Base-by-base conservation (phyloP, 1,140 invertebrate genomes). In the Monomorium pharaonis region DNA sequence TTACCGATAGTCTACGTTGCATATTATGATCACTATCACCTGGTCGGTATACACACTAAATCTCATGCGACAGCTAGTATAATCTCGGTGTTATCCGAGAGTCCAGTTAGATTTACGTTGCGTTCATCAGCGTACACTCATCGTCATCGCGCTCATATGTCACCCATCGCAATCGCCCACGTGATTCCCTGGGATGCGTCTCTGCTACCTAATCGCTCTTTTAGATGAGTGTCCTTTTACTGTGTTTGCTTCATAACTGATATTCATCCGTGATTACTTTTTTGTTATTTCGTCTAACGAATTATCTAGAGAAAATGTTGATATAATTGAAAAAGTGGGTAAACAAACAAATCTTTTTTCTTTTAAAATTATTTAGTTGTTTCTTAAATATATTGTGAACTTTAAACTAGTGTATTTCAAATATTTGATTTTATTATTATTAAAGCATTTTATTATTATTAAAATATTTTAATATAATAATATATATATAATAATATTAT, bases 21-120 rank as follows among this genome's bases (percentile, higher is more conserved):
- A 42, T 16, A 14, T 12, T 7, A 16, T 21, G 37, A n/a, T n/a
- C n/a, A n/a, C n/a, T n/a, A n/a, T 49, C 56, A 44, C 37, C 47
- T 37, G 27, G 12, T n/a, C 72, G 27, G 67, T 89, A 54, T 76
- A 78, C 56, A 89, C 77, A 80, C 63, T 90, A 90, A 91, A 91
- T 90, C 85, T 85, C 85, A 76, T 63, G 56, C 65, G 86, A 83
- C 87, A 87, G 88, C 74, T 87, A 84, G 81, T 81, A 74, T 84
- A 91, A 91, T 89, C 90, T 89, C 90, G 87, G 85, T 85, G 87
- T 86, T 91, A 90, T 89, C 69, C n/a, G n/a, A n/a, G n/a, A n/a
- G n/a, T n/a, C n/a, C 84, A 90, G 88, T 81, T 85, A 88, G 77
- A 88, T 90, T 89, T 83, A 85, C 86, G 88, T 84, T 77, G 81